Evolutionary conservation across 2,113 vertebrate species (phyloP).

Genomic region (Sinocyclocheilus maitianheensis): DNA sequence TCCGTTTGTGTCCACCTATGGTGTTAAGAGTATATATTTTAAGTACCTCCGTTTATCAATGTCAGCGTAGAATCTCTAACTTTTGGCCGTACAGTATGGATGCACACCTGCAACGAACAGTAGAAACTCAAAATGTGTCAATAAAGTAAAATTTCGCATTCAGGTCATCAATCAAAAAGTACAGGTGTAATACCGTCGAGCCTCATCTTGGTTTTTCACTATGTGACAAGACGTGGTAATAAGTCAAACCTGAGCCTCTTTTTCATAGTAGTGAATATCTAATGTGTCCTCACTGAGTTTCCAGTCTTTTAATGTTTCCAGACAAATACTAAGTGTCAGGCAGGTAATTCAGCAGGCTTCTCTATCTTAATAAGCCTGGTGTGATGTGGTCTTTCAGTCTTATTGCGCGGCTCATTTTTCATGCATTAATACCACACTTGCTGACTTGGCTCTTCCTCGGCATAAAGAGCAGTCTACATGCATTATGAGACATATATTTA

Average conservation of each 20-base stretch:
- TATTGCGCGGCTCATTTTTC: constrained; percentile 76
- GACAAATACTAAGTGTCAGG: constrained; percentile 53
- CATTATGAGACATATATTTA: constrained; percentile 79
- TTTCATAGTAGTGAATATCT: constrained; percentile 12
- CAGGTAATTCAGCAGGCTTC: constrained; percentile 68
- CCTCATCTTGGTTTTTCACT: not conserved
- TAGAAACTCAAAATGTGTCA: constrained; percentile 21
- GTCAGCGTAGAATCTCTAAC: constrained; percentile 3
- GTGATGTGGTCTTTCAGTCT: constrained; percentile 76
- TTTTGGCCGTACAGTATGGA: not conserved
- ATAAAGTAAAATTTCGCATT: constrained; percentile 20
- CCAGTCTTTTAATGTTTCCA: constrained; percentile 36
- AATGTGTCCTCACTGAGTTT: constrained; percentile 28
- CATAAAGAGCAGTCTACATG: constrained; percentile 76
- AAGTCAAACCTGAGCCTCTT: constrained; percentile 27
- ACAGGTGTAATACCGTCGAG: constrained; percentile 14
- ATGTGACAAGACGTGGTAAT: constrained; percentile 23
- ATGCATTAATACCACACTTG: constrained; percentile 78
- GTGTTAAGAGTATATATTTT: constrained; percentile 5
- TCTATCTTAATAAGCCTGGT: constrained; percentile 79
- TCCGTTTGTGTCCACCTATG: constrained; percentile 17
- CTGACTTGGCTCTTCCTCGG: constrained; percentile 76
- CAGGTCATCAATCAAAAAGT: constrained; percentile 31
- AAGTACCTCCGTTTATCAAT: constrained; percentile 24
- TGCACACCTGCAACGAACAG: constrained; percentile 10